These are phyloP conservation scores for Clinocottus analis DNA, from an alignment of 2,113 vertebrate genomes.

Conservation along the genomic window DNA sequence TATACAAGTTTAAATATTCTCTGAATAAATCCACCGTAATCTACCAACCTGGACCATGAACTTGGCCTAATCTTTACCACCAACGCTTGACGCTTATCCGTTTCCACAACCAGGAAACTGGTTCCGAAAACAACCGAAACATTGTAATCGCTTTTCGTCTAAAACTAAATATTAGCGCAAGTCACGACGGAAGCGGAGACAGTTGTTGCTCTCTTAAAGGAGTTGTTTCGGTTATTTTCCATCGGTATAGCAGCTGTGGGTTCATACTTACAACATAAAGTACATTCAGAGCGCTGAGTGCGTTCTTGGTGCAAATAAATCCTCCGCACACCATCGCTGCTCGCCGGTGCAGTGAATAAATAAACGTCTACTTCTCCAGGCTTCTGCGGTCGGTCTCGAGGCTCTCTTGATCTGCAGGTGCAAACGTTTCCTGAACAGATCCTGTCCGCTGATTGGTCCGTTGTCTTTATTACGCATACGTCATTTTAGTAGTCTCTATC, in stretches of 20 bases:
- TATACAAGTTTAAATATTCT: background rate
- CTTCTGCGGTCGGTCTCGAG: no score
- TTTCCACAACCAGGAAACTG: background rate
- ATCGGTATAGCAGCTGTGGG: background rate
- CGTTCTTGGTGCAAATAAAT: constrained; percentile 69
- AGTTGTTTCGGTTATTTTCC: background rate
- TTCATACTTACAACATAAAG: constrained; percentile 66
- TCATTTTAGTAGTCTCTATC: background rate
- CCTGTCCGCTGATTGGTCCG: constrained; percentile 47
- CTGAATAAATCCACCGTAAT: background rate
- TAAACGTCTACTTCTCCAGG: accelerated
- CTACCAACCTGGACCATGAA: background rate
- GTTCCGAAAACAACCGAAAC: background rate
- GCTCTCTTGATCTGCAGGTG: background rate
- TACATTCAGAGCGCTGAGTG: constrained; percentile 69
- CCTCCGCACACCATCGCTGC: constrained; percentile 73
- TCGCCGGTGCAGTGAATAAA: accelerated
- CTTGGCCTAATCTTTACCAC: background rate
- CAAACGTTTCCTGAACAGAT: constrained; percentile 21
- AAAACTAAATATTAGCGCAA: background rate
- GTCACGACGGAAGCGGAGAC: background rate
- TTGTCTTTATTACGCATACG: background rate
- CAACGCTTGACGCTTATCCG: constrained; percentile 19
- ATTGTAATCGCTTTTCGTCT: accelerated
- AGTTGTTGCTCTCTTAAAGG: background rate